phyloP scores from a whole-genome alignment of 2,888 invertebrate genomes.

The Sarcophaga variegata region DNA sequence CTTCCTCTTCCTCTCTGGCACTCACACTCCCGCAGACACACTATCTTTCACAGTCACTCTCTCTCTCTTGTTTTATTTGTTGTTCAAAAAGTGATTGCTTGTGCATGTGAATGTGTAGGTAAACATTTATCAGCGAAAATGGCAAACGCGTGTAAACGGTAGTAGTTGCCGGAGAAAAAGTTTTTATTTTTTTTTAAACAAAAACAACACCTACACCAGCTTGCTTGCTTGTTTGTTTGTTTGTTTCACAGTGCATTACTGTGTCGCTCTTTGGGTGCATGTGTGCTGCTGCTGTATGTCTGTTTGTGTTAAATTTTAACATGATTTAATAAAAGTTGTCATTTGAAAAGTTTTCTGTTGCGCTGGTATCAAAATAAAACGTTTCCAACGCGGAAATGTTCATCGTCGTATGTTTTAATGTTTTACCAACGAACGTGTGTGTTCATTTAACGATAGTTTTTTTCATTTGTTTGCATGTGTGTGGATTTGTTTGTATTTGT shows the following conservation, averaged over 20 bases:
- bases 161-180: slow-evolving; percentile 39
- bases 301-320: slow-evolving; percentile 34
- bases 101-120: not conserved
- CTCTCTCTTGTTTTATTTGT: not conserved
- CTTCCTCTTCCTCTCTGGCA: not conserved
- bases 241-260: too few relatives aligned
- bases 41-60: not conserved
- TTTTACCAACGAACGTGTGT: slow-evolving; percentile 6
- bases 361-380: slow-evolving; percentile 37
- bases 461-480: not conserved
- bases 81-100: not conserved
- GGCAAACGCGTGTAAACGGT: slow-evolving; percentile 35
- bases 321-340: slow-evolving; percentile 47
- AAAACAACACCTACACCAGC: slow-evolving; percentile 2
- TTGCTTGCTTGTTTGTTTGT: not conserved
- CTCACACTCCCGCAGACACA: not conserved
- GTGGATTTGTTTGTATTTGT: slow-evolving; percentile 35
- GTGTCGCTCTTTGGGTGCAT: too few relatives aligned
- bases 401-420: slow-evolving; percentile 13
- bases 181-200: not conserved
- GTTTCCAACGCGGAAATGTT: slow-evolving; percentile 45
- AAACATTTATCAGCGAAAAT: slow-evolving; percentile 19
- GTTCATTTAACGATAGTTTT: not conserved
- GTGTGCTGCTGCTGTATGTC: not conserved
- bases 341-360: slow-evolving; percentile 47